Evolutionary conservation across 2,113 vertebrate genomes (phyloP), one percentile per base, ranked within the genome.

Genomic region (Elgaria multicarinata): DNA sequence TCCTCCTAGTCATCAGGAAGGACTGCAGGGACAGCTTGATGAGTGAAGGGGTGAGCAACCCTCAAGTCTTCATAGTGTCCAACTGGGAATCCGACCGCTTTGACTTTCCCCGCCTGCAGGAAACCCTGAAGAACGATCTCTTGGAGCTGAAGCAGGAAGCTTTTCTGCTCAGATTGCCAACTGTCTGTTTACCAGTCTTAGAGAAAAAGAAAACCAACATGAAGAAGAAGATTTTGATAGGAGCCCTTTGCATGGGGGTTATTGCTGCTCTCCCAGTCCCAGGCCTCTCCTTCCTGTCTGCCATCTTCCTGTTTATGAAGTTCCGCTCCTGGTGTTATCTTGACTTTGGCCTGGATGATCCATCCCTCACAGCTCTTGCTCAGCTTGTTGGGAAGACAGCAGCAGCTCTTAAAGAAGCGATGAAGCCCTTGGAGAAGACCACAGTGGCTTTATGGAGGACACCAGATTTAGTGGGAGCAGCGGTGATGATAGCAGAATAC

Each of bases 181-280:
- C 0, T 26, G 3, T 8, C 1, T 64, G 20, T 46, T 7, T 6
- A 16, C 31, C 36, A 3, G 5, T 46, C 39, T 72, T 80, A 6
- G 67, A 86, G 1, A 18, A 8, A 0, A 90, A 80, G 64, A n/a
- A 20, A 36, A 13, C 0, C 0, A 2, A 31, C 0, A 6, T 62
- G 62, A 58, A 79, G 12, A 13, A 20, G 24, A 12, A 74, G 31
- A 64, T 50, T 6, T 72, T 28, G 76, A 2, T 8, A 4, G 20
- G 1, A 10, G 36, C 10, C 1, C 0, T 74, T 12, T 8, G 2
- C 18, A 69, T 31, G 0, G 33, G 24, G 4, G 0, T 46, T 2
- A 18, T 85, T 3, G 39, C 50, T 42, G 31, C 20, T 26, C 6
- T 85, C 6, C 88, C 88, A 9, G 0, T 90, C 36, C 89, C 89